A percentile compares a stretch with the other conserved stretches of the same genome.
Conservation (phyloP, 2,797 vertebrate genomes). For the Percopsis omiscomaycus region DNA sequence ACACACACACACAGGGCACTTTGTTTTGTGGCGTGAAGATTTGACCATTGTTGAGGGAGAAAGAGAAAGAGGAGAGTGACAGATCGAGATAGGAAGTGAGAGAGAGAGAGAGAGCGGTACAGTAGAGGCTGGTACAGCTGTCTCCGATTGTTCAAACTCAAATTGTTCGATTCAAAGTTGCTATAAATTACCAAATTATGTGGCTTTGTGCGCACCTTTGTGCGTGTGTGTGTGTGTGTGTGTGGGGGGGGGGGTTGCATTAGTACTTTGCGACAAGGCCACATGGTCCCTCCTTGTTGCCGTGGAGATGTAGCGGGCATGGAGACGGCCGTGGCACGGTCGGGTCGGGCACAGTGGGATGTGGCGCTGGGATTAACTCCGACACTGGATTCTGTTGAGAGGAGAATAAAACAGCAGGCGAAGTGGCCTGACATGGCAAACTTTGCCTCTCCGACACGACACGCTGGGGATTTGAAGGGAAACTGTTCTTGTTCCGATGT, state of each 20-base stretch:
- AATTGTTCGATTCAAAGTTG: slow-evolving; percentile 6
- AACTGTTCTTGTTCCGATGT: slow-evolving; percentile 41
- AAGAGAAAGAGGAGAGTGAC: slow-evolving; percentile 29
- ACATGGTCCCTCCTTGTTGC: slow-evolving; percentile 56
- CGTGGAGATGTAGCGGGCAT: slow-evolving; percentile 56
- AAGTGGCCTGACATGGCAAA: slow-evolving; percentile 52
- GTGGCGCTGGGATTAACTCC: slow-evolving; percentile 71
- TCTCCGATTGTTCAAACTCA: slow-evolving; percentile 56
- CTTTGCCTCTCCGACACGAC: slow-evolving; percentile 20
- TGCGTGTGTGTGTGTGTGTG: background rate
- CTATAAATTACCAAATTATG: background rate
- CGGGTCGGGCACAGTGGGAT: slow-evolving; percentile 64
- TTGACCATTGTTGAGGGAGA: slow-evolving; percentile 68
- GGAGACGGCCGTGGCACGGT: slow-evolving; percentile 64
- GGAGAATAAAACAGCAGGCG: slow-evolving; percentile 67
- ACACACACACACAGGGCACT: slow-evolving; percentile 60
- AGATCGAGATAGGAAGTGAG: slow-evolving; percentile 25
- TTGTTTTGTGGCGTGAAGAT: slow-evolving; percentile 72
- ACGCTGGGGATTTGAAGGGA: slow-evolving; percentile 28
- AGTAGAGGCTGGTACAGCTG: slow-evolving; percentile 61
- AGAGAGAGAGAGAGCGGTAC: slow-evolving; percentile 59
- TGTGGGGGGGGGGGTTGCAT: background rate
- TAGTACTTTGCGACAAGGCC: slow-evolving; percentile 2
- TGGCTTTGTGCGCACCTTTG: background rate
- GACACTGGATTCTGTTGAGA: slow-evolving; percentile 55